Percentiles rank a stretch among this genome's conserved stretches.
Conservation (phyloP, 2,113 vertebrate genomes). For the Brienomyrus brachyistius region DNA sequence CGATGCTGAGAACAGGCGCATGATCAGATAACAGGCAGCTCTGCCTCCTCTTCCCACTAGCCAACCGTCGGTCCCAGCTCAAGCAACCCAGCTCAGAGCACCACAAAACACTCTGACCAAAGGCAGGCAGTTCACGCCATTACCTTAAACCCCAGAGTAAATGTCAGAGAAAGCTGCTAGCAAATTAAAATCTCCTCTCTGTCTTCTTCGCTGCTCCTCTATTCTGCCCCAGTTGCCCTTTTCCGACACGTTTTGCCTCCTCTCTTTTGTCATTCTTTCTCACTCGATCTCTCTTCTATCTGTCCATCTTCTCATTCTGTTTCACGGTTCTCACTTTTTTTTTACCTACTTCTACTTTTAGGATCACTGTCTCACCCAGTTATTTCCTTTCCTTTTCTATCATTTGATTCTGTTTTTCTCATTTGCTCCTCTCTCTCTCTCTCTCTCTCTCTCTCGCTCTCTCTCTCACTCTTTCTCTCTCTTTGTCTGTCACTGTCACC, state of each 20-base stretch:
- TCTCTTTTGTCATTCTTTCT: conserved; percentile 41
- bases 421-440: not conserved
- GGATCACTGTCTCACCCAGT: not conserved
- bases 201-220: not conserved
- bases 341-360: not conserved
- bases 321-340: not conserved
- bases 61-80: not conserved
- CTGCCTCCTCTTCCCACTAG: conserved; percentile 4
- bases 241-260: conserved; percentile 24
- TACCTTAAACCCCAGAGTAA: conserved; percentile 51
- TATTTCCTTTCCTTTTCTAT: not conserved
- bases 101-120: not conserved
- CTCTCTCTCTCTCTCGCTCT: not conserved
- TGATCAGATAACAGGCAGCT: not conserved
- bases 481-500: conserved; percentile 11
- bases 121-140: conserved; percentile 36
- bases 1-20: not conserved
- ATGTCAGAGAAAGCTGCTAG: conserved; percentile 51
- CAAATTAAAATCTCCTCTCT: conserved; percentile 43
- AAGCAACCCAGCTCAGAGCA: conserved; percentile 18
- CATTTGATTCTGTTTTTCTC: not conserved
- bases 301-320: not conserved
- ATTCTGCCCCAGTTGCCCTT: conserved; percentile 12
- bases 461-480: not conserved
- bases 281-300: conserved; percentile 26